Evolutionary conservation across 1,140 invertebrate genomes (phyloP).

Genomic region (Caenorhabditis brenneri): DNA sequence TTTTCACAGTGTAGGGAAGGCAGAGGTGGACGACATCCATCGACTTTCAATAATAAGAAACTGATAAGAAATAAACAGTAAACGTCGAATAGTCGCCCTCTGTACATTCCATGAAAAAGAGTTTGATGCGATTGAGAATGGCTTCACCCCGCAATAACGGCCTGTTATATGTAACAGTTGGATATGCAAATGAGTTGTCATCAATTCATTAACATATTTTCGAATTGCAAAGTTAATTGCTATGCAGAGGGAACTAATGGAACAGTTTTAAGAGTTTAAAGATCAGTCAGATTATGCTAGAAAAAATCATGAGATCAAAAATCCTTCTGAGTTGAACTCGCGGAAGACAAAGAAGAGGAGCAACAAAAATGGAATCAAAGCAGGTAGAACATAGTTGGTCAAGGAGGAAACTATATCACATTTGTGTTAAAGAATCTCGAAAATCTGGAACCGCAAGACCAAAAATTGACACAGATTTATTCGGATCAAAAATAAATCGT

Average conservation of each 20-base stretch:
- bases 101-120: constrained; percentile 35
- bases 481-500: background rate
- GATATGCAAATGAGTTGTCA: constrained; percentile 18
- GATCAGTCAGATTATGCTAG: background rate
- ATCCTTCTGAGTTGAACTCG: no score
- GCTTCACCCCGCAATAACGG: background rate
- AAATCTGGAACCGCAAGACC: no score
- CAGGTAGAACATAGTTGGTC: no score
- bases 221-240: background rate
- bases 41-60: background rate
- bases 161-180: background rate
- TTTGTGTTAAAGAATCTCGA: no score
- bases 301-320: no score
- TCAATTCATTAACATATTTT: background rate
- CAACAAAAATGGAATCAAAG: no score
- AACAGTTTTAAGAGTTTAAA: background rate
- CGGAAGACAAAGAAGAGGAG: no score
- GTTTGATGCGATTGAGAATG: background rate
- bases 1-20: constrained; percentile 15
- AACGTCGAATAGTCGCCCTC: constrained; percentile 8
- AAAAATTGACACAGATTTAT: no score
- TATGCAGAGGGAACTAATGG: background rate
- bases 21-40: constrained; percentile 7
- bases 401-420: no score
- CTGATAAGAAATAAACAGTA: background rate